Conservation (phyloP, 2,797 vertebrate genomes). For the Molossus molossus region DNA sequence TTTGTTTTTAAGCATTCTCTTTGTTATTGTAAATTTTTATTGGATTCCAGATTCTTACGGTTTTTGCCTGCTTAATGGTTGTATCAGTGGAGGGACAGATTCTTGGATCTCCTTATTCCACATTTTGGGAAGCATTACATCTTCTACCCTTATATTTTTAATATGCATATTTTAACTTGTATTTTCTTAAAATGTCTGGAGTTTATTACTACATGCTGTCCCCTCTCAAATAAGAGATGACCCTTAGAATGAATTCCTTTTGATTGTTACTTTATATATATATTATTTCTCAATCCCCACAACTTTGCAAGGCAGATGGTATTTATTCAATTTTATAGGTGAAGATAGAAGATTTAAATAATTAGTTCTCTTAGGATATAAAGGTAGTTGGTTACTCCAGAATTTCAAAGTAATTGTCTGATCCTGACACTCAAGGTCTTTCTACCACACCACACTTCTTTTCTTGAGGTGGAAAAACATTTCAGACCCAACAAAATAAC, state of each 20-base stretch:
- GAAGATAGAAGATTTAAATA: slow-evolving; percentile 46
- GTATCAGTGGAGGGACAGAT: background rate
- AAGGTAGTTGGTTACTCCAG: slow-evolving; percentile 20
- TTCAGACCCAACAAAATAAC: slow-evolving; percentile 28
- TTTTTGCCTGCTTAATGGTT: slow-evolving; percentile 34
- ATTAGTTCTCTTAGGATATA: background rate
- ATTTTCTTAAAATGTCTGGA: slow-evolving; percentile 53
- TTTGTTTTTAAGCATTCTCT: background rate
- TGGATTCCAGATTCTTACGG: background rate
- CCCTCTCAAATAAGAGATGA: slow-evolving; percentile 45
- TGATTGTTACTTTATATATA: slow-evolving; percentile 35
- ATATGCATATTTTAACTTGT: slow-evolving; percentile 19
- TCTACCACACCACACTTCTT: background rate
- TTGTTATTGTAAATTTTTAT: background rate
- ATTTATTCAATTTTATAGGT: slow-evolving; percentile 17
- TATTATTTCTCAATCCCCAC: slow-evolving; percentile 14
- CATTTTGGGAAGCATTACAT: background rate
- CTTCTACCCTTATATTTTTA: slow-evolving; percentile 66
- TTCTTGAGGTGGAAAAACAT: background rate
- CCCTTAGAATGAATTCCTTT: slow-evolving; percentile 66
- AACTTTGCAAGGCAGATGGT: slow-evolving; percentile 50
- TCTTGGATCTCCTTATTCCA: background rate
- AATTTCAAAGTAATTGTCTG: slow-evolving; percentile 60
- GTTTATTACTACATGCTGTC: slow-evolving; percentile 45
- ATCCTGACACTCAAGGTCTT: slow-evolving; percentile 7